Evolutionary conservation across 2,113 vertebrate species (phyloP), one percentile per base, ranked within the genome.

Genomic region (Gopherus evgoodei): DNA sequence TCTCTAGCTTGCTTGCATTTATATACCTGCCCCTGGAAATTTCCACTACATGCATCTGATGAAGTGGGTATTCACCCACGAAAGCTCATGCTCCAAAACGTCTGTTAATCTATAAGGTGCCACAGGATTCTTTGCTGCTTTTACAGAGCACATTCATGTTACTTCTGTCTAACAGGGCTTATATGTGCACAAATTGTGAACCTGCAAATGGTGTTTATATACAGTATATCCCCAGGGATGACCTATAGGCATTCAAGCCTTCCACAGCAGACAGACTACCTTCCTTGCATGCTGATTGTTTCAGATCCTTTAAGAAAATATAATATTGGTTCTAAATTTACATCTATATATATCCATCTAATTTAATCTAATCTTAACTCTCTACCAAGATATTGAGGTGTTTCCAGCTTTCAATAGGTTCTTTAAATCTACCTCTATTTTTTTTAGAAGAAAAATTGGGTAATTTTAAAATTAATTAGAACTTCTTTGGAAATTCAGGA

Each of bases 171-270:
- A 90, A 93, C 92, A 93, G 84, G 88, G 69, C 83, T 90, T 69
- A 52, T 90, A 53, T 95, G 95, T 96, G 84, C 84, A 96, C 54
- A 92, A 95, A 92, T 35, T 93, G 81, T 94, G 93, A 95, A 96
- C 81, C 94, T 87, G 25, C 72, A 89, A 62, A 86, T 92, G 69
- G 86, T 90, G 88, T 93, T 96, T 97, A 81, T 95, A 84, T 19
- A 85, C 22, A 90, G 50, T 21, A 27, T 92, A 59, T 93, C 93
- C 88, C 78, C 94, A 93, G 93, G 94, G 89, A 85, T 91, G 78
- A 94, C 94, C 81, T 90, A 90, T 92, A 87, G 84, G 53, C 91
- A 91, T 79, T 84, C 72, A 84, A 56, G n/a, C 82, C 62, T 88
- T 93, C 84, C 38, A 14, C 87, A 87, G 57, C 84, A 90, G 62